Evolutionary conservation across 2,888 invertebrate genomes (phyloP).

Genomic region (Carcina quercana): DNA sequence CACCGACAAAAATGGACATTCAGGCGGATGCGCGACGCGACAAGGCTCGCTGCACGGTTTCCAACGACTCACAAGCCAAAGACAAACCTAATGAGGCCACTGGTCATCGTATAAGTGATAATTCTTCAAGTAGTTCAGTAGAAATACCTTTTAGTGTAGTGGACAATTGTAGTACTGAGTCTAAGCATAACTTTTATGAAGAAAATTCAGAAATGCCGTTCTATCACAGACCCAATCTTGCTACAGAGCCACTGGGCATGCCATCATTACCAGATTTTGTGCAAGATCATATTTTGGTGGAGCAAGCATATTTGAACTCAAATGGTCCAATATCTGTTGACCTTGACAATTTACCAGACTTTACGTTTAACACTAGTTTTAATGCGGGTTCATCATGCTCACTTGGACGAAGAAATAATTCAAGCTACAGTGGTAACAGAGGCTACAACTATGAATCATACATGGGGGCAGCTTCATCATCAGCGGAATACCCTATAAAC

Average conservation of each 20-base stretch:
- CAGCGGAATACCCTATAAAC: conserved; percentile 36
- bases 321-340: conserved; percentile 71
- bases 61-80: conserved; percentile 49
- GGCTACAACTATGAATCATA: conserved; percentile 54
- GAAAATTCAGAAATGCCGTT: conserved; percentile 52
- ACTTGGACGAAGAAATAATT: conserved; percentile 47
- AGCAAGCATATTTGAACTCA: conserved; percentile 80
- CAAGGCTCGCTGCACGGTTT: conserved; percentile 39
- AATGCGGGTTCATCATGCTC: conserved; percentile 56
- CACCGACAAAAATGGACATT: conserved; percentile 55
- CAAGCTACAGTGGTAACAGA: conserved; percentile 39
- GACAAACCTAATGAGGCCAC: conserved; percentile 43
- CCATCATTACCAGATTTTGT: conserved; percentile 90
- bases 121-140: conserved; percentile 60
- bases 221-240: conserved; percentile 59
- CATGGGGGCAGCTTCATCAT: conserved; percentile 45
- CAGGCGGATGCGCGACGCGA: conserved; percentile 48
- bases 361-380: conserved; percentile 74
- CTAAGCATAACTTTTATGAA: conserved; percentile 65
- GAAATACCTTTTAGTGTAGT: conserved; percentile 65
- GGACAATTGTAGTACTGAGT: conserved; percentile 63
- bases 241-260: conserved; percentile 65
- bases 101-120: conserved; percentile 48
- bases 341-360: conserved; percentile 80
- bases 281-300: conserved; percentile 89